Evolutionary conservation across 2,888 invertebrate species (phyloP).

Genomic region (Dorcus hopei): DNA sequence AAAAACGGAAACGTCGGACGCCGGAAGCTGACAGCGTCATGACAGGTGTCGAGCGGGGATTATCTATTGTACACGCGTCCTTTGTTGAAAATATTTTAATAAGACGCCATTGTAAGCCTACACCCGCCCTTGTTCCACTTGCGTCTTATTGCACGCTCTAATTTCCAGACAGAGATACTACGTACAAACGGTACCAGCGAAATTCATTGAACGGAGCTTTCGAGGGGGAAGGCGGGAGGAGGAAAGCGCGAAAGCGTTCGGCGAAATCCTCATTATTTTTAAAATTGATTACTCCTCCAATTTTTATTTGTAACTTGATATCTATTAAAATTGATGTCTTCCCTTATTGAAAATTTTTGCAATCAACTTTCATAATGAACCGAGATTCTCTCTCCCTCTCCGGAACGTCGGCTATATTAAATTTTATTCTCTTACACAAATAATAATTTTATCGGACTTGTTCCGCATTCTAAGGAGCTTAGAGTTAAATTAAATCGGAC

Average conservation of each 20-base stretch:
- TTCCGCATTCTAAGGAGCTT: background rate
- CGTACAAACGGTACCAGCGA: background rate
- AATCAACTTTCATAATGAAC: slow-evolving; percentile 1
- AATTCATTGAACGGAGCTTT: background rate
- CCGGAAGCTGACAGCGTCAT: slow-evolving; percentile 39
- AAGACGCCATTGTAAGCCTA: slow-evolving; percentile 1
- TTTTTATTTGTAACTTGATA: slow-evolving; percentile 1
- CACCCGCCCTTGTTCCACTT: background rate
- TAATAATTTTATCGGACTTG: background rate
- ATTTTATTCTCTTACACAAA: slow-evolving; percentile 1
- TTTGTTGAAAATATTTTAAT: slow-evolving; percentile 1
- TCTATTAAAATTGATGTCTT: slow-evolving; percentile 1
- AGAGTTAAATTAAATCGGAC: background rate
- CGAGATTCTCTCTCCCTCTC: background rate
- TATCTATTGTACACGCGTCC: slow-evolving; percentile 17
- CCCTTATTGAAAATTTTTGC: slow-evolving; percentile 1
- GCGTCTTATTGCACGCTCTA: slow-evolving; percentile 1
- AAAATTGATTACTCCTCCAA: background rate
- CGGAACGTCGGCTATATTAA: slow-evolving; percentile 2
- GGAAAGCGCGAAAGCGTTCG: background rate
- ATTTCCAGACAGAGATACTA: background rate
- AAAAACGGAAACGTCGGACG: slow-evolving; percentile 45
- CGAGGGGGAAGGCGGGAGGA: background rate
- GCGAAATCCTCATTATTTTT: slow-evolving; percentile 1
- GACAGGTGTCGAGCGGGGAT: slow-evolving; percentile 39